A percentile compares a stretch with the other conserved stretches of the same genome.
Conservation (phyloP, 2,888 invertebrate genomes). For the Calameuta idolon region DNA sequence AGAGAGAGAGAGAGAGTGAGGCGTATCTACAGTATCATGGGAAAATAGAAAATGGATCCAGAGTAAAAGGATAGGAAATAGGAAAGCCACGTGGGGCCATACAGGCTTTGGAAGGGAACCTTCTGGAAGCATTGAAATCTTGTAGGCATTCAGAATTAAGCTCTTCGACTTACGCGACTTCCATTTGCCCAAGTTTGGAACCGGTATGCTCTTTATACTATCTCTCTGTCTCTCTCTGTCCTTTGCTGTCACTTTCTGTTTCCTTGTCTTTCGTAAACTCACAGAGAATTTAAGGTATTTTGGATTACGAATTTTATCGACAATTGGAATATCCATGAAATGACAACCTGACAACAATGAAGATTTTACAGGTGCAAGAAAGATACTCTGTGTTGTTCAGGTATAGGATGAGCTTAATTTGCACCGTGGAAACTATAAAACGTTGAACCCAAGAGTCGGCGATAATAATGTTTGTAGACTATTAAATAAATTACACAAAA, state of each 20-base stretch:
- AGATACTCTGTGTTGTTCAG: not conserved
- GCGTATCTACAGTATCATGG: not conserved
- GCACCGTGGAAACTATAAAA: not conserved
- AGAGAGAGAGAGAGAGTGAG: no score
- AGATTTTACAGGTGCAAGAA: not conserved
- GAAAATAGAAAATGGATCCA: constrained; percentile 39
- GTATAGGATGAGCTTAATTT: not conserved
- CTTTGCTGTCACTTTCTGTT: constrained; percentile 21
- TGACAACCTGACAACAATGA: not conserved
- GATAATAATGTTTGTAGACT: not conserved
- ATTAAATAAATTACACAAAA: not conserved
- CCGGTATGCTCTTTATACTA: not conserved
- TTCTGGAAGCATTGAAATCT: constrained; percentile 40
- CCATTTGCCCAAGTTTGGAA: not conserved
- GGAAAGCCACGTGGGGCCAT: constrained; percentile 38
- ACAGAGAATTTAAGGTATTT: not conserved
- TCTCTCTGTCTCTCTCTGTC: constrained; percentile 19
- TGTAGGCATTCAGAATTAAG: constrained; percentile 49
- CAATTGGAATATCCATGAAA: not conserved
- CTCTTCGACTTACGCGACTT: constrained; percentile 39
- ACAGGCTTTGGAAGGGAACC: constrained; percentile 26
- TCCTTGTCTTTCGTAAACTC: not conserved
- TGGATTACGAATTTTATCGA: not conserved
- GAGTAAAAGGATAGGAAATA: constrained; percentile 37
- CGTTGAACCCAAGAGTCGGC: not conserved